Evolutionary conservation across 2,888 invertebrate species (phyloP).

Genomic region (Andrena fulva): DNA sequence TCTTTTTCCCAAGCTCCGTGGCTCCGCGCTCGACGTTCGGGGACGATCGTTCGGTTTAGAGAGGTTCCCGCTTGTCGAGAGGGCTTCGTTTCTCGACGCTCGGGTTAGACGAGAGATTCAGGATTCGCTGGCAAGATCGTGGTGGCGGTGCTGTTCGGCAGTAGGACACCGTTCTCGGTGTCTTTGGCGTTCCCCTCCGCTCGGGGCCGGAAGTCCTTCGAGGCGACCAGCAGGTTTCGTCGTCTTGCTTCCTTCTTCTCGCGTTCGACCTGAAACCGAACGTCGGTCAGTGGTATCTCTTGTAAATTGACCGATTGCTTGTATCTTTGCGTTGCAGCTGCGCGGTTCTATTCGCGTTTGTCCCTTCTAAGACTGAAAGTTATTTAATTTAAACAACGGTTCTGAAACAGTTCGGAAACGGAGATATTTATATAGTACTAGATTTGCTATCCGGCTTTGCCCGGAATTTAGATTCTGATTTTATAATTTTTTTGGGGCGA

Average conservation of each 20-base stretch:
- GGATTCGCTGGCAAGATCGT: slow-evolving; percentile 77
- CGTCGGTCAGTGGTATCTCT: not conserved
- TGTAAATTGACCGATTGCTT: not conserved
- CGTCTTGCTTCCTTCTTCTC: slow-evolving; percentile 82
- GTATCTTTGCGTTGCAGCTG: not conserved
- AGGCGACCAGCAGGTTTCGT: slow-evolving; percentile 77
- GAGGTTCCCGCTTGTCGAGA: not conserved
- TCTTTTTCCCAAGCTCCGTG: too few species aligned
- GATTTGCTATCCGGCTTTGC: not conserved
- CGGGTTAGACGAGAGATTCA: slow-evolving; percentile 74
- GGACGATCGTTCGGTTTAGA: not conserved
- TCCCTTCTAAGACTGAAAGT: too few species aligned
- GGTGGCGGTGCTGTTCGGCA: slow-evolving; percentile 75
- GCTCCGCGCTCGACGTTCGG: not conserved
- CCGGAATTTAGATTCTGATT: too few species aligned
- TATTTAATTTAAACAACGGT: too few species aligned
- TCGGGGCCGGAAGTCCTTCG: slow-evolving; percentile 74
- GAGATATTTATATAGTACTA: not conserved
- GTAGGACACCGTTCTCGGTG: slow-evolving; percentile 78
- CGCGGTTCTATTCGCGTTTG: not conserved
- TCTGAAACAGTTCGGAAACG: too few species aligned
- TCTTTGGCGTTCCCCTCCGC: slow-evolving; percentile 78
- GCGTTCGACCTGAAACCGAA: slow-evolving; percentile 78
- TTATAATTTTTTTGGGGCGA: too few species aligned
- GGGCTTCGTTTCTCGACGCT: slow-evolving; percentile 27